Percentiles rank a stretch among this genome's conserved stretches.
Evolutionary conservation across 1,140 invertebrate species (phyloP).

Genomic region (Musca domestica): DNA sequence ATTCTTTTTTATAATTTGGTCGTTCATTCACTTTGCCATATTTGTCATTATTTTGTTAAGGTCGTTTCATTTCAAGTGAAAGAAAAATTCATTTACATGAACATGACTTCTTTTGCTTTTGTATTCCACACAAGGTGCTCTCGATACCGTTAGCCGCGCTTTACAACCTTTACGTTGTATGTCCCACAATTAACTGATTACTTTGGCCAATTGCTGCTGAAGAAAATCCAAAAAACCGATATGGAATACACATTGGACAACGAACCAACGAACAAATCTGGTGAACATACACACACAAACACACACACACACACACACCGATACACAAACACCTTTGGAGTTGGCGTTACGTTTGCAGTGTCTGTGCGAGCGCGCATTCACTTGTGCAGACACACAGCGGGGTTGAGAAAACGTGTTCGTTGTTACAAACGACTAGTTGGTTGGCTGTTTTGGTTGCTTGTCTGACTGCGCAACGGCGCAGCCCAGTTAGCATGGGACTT

Average conservation of each 20-base stretch:
- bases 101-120: neutral
- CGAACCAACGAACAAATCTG: too few species aligned
- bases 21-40: neutral
- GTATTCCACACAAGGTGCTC: neutral
- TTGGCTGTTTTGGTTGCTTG: too few species aligned
- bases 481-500: neutral
- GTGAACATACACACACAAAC: neutral
- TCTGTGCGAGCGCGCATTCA: neutral
- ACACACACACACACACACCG: too few species aligned
- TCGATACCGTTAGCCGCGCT: conserved; percentile 36
- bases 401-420: neutral
- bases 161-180: conserved; percentile 42
- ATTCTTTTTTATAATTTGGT: neutral
- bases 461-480: neutral
- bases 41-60: too few species aligned
- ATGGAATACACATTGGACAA: too few species aligned
- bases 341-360: too few species aligned
- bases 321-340: too few species aligned
- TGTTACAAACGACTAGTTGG: neutral
- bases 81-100: too few species aligned
- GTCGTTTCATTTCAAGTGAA: too few species aligned
- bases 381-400: conserved; percentile 1
- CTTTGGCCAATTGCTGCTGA: conserved; percentile 42
- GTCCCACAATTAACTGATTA: conserved; percentile 50
- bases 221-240: conserved; percentile 41